phyloP scores from a whole-genome alignment of 2,797 vertebrate species.

The Benthosema pterotum region DNA sequence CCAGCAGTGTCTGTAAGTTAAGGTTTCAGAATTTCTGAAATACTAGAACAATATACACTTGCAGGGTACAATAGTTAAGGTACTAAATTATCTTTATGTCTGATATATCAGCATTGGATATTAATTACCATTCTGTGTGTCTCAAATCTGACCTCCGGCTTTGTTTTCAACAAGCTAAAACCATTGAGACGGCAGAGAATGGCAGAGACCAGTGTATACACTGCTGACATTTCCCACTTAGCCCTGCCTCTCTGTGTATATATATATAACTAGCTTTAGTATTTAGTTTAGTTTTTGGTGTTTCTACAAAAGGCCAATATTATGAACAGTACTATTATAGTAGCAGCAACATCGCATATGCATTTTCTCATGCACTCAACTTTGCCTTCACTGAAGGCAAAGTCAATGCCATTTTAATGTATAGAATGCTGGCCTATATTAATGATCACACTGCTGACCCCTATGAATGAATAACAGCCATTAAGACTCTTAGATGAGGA shows the following conservation, averaged over 20 bases:
- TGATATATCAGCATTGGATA: constrained; percentile 12
- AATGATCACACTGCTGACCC: constrained; percentile 72
- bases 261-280: neutral
- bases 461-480: constrained; percentile 58
- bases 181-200: neutral
- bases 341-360: constrained; percentile 15
- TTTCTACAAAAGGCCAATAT: constrained; percentile 8
- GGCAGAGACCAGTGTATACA: neutral
- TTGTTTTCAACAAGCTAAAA: constrained; percentile 17
- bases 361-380: constrained; percentile 1
- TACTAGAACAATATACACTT: neutral
- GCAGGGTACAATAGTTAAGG: neutral
- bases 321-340: neutral
- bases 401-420: neutral
- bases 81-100: neutral
- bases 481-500: constrained; percentile 69
- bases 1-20: constrained; percentile 64
- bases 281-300: constrained; percentile 1
- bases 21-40: constrained; percentile 16
- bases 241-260: neutral
- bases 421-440: neutral
- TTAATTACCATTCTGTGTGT: constrained; percentile 17
- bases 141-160: constrained; percentile 20
- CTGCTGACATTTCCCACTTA: neutral
- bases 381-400: constrained; percentile 4